phyloP scores from a whole-genome alignment of 2,797 vertebrate genomes.

The Galago senegalensis region DNA sequence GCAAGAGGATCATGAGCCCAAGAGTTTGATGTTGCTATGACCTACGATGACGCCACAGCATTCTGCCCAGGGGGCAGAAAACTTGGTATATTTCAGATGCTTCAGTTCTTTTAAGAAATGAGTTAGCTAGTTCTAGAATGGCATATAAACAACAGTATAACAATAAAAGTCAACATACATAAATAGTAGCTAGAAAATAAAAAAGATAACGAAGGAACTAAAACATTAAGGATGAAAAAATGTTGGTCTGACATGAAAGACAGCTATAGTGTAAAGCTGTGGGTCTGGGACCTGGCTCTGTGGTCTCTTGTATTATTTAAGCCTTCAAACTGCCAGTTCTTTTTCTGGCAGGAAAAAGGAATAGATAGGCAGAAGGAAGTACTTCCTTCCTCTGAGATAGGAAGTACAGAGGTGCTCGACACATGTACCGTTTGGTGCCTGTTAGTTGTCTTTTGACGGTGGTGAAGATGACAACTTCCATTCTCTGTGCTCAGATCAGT shows the following conservation, averaged over 20 bases:
- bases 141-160: not conserved
- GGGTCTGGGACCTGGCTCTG: not conserved
- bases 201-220: not conserved
- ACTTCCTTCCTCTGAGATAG: not conserved
- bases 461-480: not conserved
- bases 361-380: not conserved
- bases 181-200: slow-evolving; percentile 28
- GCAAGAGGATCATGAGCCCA: no score
- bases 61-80: no score
- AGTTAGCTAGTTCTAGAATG: slow-evolving; percentile 32
- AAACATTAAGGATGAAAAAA: slow-evolving; percentile 15
- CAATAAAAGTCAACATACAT: not conserved
- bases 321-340: not conserved
- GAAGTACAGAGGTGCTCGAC: not conserved
- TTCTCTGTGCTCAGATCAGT: not conserved
- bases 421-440: not conserved
- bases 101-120: not conserved
- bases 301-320: not conserved
- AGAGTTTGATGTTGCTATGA: no score
- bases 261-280: not conserved
- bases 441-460: not conserved
- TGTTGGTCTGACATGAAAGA: not conserved
- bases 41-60: no score
- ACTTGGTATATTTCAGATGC: not conserved
- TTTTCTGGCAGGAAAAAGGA: no score